Conservation (phyloP, 2,888 invertebrate species). For the Standfussiana lucernea region DNA sequence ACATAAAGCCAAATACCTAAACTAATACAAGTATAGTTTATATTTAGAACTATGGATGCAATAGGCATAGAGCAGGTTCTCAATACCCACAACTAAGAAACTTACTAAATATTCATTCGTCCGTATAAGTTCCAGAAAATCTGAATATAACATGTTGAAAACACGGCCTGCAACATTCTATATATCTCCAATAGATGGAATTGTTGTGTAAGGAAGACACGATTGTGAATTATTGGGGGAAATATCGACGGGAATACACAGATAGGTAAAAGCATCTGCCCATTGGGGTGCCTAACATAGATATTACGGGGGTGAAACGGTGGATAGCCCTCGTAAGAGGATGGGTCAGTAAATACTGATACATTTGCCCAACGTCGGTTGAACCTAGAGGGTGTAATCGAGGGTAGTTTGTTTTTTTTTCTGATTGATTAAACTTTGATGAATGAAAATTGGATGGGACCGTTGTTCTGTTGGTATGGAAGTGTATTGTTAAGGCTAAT, state of each 20-base stretch:
- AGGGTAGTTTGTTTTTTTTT: constrained; percentile 47
- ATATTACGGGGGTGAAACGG: constrained; percentile 64
- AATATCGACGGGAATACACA: constrained; percentile 73
- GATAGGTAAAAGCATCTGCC: constrained; percentile 76
- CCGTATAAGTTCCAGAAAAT: neutral
- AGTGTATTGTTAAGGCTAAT: neutral
- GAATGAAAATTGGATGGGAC: constrained; percentile 44
- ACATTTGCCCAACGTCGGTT: constrained; percentile 50
- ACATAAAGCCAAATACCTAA: too few species aligned
- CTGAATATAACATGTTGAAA: constrained; percentile 9
- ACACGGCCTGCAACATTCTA: constrained; percentile 56
- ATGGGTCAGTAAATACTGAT: constrained; percentile 65
- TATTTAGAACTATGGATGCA: neutral
- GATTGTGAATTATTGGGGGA: constrained; percentile 82
- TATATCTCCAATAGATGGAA: constrained; percentile 76
- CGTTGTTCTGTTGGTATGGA: neutral
- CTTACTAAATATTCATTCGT: neutral
- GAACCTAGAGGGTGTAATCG: constrained; percentile 41
- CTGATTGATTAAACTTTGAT: constrained; percentile 54
- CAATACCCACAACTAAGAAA: neutral
- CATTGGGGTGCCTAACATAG: constrained; percentile 69
- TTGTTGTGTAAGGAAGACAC: constrained; percentile 82
- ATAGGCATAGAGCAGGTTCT: neutral
- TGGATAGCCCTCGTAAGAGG: constrained; percentile 53
- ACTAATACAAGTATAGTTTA: neutral